Conservation (phyloP, 2,113 vertebrate genomes). For the Abramis brama region DNA sequence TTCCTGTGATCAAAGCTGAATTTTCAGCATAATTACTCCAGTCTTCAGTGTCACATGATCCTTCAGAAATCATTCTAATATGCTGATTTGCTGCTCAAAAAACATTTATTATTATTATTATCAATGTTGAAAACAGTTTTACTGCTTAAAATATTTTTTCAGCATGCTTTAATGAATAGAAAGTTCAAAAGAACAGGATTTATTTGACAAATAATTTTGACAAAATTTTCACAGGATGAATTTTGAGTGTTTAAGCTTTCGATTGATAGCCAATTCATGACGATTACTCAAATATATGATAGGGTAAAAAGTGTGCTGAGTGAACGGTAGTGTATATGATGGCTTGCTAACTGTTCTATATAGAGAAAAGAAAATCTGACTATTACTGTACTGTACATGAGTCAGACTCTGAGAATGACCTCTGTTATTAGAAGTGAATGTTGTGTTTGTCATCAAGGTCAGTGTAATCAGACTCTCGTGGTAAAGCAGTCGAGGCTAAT, state of each 20-base stretch:
- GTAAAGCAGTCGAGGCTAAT: not conserved
- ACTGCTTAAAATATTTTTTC: not conserved
- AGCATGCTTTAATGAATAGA: not conserved
- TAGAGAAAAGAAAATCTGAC: not conserved
- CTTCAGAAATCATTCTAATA: not conserved
- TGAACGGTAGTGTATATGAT: no score
- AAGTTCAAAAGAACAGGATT: not conserved
- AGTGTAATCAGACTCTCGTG: conserved; percentile 55
- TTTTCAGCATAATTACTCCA: no score
- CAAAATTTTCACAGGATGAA: no score
- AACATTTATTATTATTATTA: not conserved
- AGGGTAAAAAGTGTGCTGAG: not conserved
- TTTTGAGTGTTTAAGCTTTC: no score
- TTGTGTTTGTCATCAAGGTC: conserved; percentile 3
- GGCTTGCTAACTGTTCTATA: not conserved
- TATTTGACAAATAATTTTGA: not conserved
- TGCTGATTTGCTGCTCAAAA: not conserved
- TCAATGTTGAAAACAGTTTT: not conserved
- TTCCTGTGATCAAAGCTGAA: no score
- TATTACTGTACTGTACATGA: not conserved
- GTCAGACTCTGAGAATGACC: not conserved
- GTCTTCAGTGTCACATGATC: not conserved
- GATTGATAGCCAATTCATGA: no score
- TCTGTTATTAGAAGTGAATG: not conserved
- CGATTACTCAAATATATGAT: no score